phyloP scores from a whole-genome alignment of 2,797 vertebrate genomes.

The Hylomyscus alleni region DNA sequence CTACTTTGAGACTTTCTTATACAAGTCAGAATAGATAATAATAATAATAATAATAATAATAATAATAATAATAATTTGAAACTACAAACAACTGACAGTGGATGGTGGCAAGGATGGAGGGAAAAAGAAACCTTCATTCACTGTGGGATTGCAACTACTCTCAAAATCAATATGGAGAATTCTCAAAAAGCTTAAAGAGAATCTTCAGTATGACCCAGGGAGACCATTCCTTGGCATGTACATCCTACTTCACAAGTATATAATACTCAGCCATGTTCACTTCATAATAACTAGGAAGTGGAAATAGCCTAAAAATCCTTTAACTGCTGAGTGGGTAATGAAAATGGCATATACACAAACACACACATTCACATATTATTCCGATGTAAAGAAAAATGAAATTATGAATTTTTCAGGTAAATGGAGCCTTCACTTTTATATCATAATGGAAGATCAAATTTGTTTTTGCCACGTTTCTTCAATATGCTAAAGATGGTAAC shows the following conservation, averaged over 20 bases:
- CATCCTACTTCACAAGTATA: no score
- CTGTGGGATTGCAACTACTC: not conserved
- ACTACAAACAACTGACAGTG: not conserved
- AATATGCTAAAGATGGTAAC: slow-evolving; percentile 2
- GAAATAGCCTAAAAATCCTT: not conserved
- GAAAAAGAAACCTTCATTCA: not conserved
- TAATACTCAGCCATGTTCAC: not conserved
- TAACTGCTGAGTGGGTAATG: not conserved
- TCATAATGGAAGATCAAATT: not conserved
- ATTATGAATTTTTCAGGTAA: not conserved
- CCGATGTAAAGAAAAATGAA: not conserved
- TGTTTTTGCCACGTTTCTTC: not conserved
- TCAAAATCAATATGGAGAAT: not conserved
- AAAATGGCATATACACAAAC: not conserved
- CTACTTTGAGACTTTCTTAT: not conserved
- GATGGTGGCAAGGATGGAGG: not conserved
- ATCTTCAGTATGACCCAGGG: no score
- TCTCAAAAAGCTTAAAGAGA: not conserved
- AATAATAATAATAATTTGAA: not conserved
- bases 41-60: not conserved
- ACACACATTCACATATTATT: not conserved
- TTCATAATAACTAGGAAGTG: not conserved
- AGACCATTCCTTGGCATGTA: not conserved
- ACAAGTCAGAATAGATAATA: not conserved
- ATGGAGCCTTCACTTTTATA: not conserved